Conservation (phyloP, 2,888 invertebrate genomes). For the Drosophila setosimentum region DNA sequence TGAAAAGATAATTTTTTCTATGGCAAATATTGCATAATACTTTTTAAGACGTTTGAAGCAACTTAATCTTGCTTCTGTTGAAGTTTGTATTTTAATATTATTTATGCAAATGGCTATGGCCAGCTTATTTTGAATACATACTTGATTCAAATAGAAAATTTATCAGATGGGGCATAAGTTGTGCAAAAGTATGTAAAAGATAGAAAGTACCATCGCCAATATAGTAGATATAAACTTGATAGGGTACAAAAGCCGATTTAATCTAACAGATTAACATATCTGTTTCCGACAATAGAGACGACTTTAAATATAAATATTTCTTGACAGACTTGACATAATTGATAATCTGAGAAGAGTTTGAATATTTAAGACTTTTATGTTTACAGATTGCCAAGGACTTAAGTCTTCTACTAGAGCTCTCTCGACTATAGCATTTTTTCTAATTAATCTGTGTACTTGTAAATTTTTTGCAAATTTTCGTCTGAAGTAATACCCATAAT, state of each 20-base stretch:
- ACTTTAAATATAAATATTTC: fast-evolving
- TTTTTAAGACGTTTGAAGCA: background rate
- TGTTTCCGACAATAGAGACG: background rate
- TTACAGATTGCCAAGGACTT: background rate
- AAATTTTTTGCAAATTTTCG: background rate
- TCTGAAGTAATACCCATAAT: background rate
- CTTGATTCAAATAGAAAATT: background rate
- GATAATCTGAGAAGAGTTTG: background rate
- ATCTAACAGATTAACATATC: background rate
- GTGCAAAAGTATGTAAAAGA: background rate
- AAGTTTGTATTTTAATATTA: background rate
- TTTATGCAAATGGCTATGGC: background rate
- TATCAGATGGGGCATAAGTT: background rate
- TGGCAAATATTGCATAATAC: background rate
- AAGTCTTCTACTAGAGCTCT: too few relatives aligned
- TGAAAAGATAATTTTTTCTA: background rate
- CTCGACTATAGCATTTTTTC: too few relatives aligned
- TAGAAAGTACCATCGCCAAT: background rate
- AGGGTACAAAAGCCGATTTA: background rate
- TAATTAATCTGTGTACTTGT: background rate
- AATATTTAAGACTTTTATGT: background rate
- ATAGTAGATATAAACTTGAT: background rate
- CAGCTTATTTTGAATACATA: background rate
- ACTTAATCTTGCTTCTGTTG: background rate
- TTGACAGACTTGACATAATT: background rate